Conservation (phyloP, 2,888 invertebrate species). For the Stenurella melanura region DNA sequence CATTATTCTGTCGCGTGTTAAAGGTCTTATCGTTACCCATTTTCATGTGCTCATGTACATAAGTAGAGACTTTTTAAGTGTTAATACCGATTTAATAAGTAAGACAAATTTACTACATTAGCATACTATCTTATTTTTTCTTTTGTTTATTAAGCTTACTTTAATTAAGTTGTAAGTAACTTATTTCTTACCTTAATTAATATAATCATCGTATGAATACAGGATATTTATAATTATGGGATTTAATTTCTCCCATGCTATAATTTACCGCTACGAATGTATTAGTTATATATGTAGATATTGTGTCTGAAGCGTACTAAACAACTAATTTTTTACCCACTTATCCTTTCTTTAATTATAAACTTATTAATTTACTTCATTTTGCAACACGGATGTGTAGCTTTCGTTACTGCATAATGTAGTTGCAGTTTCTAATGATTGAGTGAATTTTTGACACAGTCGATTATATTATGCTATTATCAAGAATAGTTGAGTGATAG, state of each 20-base stretch:
- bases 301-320: conserved; percentile 10
- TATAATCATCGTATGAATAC: conserved; percentile 57
- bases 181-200: conserved; percentile 60
- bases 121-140: conserved; percentile 34
- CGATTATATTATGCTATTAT: no score
- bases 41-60: conserved; percentile 18
- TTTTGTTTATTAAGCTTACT: conserved; percentile 53
- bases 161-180: conserved; percentile 60
- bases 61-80: conserved; percentile 9
- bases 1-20: conserved; percentile 21
- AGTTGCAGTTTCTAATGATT: background rate
- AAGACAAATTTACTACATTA: conserved; percentile 38
- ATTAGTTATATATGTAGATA: conserved; percentile 1
- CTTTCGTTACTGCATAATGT: background rate
- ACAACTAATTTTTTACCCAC: background rate
- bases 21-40: conserved; percentile 8
- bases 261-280: conserved; percentile 48
- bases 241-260: conserved; percentile 46
- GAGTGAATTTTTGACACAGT: background rate
- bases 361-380: background rate
- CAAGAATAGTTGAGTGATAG: no score
- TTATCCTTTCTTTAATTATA: background rate
- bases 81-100: conserved; percentile 25
- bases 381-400: background rate
- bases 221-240: conserved; percentile 49